Percentiles rank a stretch among this genome's conserved stretches.
Evolutionary conservation across 2,113 vertebrate species (phyloP).

Genomic region (Petroica traversi): DNA sequence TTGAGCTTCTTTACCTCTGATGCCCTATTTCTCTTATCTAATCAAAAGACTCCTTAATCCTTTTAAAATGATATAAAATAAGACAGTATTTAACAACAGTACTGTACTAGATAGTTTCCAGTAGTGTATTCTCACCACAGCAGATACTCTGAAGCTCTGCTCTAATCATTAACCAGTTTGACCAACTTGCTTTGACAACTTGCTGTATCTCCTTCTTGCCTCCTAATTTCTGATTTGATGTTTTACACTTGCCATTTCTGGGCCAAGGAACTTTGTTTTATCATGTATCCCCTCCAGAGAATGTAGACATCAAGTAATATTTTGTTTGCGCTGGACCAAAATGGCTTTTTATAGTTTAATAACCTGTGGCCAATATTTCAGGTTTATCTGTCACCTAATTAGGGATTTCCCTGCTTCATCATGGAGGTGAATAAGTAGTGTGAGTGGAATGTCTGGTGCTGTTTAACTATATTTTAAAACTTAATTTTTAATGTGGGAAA

Average conservation of each 20-base stretch:
- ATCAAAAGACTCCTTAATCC: neutral
- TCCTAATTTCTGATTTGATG: neutral
- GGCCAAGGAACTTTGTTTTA: neutral
- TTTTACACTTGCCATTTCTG: neutral
- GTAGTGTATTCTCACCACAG: neutral
- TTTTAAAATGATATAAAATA: neutral
- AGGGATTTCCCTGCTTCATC: neutral
- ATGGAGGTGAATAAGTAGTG: neutral
- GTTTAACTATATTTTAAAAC: neutral
- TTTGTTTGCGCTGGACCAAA: neutral
- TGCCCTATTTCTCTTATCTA: neutral
- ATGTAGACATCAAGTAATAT: rapidly evolving
- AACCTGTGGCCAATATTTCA: neutral
- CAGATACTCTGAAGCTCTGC: neutral
- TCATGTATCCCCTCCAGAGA: rapidly evolving
- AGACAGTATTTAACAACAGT: neutral
- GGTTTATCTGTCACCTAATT: neutral
- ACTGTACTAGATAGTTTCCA: neutral
- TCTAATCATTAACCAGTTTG: neutral
- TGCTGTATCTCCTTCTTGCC: neutral
- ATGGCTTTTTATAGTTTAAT: neutral
- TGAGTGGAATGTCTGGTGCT: neutral
- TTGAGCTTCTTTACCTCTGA: neutral
- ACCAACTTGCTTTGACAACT: neutral
- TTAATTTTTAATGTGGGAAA: neutral